phyloP scores from a whole-genome alignment of 1,140 invertebrate genomes.

The Euwallacea fornicatus region DNA sequence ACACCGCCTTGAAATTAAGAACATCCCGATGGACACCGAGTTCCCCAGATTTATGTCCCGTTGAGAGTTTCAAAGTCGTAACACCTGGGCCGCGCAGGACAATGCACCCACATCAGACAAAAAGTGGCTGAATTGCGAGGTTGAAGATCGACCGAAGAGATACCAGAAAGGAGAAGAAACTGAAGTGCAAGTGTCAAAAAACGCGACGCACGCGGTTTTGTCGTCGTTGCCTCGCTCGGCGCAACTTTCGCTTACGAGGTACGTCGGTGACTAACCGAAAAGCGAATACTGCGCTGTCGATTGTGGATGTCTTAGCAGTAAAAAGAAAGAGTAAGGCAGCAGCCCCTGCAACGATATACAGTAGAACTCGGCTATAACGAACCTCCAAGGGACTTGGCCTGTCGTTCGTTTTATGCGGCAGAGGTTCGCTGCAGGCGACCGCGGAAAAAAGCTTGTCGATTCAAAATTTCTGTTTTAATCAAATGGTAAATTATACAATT shows the following conservation, averaged over 20 bases:
- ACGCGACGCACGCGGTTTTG: neutral
- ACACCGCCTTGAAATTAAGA: too few relatives aligned
- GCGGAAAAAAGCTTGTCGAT: too few relatives aligned
- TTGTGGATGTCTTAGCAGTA: neutral
- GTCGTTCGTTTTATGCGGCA: too few relatives aligned
- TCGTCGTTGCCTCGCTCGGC: neutral
- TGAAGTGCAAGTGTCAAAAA: slow-evolving; percentile 1
- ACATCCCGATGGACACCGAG: too few relatives aligned
- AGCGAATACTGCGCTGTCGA: neutral
- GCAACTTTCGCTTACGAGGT: slow-evolving; percentile 1
- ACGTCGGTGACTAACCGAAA: neutral
- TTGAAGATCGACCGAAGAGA: neutral
- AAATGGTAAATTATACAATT: too few relatives aligned
- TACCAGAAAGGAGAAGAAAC: neutral
- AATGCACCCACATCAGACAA: neutral
- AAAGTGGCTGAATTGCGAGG: slow-evolving; percentile 1
- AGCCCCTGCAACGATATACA: neutral
- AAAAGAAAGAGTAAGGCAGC: neutral
- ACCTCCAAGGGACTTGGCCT: too few relatives aligned
- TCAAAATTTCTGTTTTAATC: too few relatives aligned
- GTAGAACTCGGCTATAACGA: too few relatives aligned
- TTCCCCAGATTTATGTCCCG: too few relatives aligned
- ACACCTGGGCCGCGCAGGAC: neutral
- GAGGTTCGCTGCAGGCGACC: too few relatives aligned
- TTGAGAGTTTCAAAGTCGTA: neutral